Evolutionary conservation across 2,797 vertebrate genomes (phyloP).

Genomic region (Rhinichthys osculus): DNA sequence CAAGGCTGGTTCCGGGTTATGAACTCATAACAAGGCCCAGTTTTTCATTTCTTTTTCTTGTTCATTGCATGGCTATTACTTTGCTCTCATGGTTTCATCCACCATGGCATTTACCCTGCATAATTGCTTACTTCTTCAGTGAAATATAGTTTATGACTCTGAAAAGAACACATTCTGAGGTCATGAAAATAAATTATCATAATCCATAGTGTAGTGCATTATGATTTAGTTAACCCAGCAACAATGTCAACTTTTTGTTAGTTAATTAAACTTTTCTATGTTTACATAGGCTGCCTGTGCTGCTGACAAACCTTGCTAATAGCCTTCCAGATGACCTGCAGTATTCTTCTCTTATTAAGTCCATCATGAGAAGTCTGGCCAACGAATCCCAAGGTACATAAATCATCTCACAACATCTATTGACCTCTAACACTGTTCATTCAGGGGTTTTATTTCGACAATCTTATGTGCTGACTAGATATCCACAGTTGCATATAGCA

Average conservation of each 20-base stretch:
- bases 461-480: not conserved
- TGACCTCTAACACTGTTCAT: constrained; percentile 19
- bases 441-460: constrained; percentile 24
- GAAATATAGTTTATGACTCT: constrained; percentile 43
- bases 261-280: constrained; percentile 53
- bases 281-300: constrained; percentile 67
- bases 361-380: constrained; percentile 66
- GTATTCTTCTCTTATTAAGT: constrained; percentile 67
- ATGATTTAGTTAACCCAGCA: constrained; percentile 34
- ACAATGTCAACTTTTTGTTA: constrained; percentile 30
- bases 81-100: constrained; percentile 41
- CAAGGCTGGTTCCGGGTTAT: constrained; percentile 28
- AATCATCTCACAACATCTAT: constrained; percentile 12
- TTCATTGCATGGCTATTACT: constrained; percentile 34
- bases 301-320: constrained; percentile 64
- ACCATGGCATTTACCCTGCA: constrained; percentile 45
- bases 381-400: constrained; percentile 75
- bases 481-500: not conserved
- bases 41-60: constrained; percentile 4
- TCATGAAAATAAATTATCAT: constrained; percentile 50
- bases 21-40: constrained; percentile 27
- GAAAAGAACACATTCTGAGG: constrained; percentile 43
- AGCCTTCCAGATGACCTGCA: constrained; percentile 72
- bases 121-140: constrained; percentile 54
- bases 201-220: constrained; percentile 27